Evolutionary conservation across 2,888 invertebrate species (phyloP).

Genomic region (Rotaria socialis): DNA sequence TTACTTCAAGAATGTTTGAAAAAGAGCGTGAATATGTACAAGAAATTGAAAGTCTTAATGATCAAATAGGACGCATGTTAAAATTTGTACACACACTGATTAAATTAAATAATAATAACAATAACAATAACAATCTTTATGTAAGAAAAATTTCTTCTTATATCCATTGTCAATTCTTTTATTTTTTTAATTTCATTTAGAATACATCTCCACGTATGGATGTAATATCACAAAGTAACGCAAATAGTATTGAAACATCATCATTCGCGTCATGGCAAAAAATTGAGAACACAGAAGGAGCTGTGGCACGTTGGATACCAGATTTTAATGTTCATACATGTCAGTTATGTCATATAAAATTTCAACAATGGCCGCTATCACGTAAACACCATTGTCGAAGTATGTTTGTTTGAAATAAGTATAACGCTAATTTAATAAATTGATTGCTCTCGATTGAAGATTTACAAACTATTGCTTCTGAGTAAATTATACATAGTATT

Average conservation of each 20-base stretch:
- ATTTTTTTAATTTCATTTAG: not conserved
- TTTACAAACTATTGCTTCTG: no score
- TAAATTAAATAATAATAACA: not conserved
- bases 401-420: not conserved
- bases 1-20: conserved; percentile 34
- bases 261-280: conserved; percentile 18
- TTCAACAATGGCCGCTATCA: not conserved
- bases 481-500: no score
- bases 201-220: conserved; percentile 31
- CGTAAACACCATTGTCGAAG: conserved; percentile 17
- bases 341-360: not conserved
- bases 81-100: not conserved
- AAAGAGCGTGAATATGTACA: conserved; percentile 12
- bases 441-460: no score
- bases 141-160: not conserved
- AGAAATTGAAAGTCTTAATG: conserved; percentile 13
- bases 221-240: not conserved
- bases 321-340: conserved; percentile 28
- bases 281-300: conserved; percentile 20
- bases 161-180: not conserved
- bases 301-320: conserved; percentile 18
- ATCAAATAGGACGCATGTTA: not conserved
- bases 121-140: not conserved
- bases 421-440: no score
- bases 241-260: not conserved